phyloP scores from a whole-genome alignment of 1,140 invertebrate genomes.

The Aleiodes sp. region DNA sequence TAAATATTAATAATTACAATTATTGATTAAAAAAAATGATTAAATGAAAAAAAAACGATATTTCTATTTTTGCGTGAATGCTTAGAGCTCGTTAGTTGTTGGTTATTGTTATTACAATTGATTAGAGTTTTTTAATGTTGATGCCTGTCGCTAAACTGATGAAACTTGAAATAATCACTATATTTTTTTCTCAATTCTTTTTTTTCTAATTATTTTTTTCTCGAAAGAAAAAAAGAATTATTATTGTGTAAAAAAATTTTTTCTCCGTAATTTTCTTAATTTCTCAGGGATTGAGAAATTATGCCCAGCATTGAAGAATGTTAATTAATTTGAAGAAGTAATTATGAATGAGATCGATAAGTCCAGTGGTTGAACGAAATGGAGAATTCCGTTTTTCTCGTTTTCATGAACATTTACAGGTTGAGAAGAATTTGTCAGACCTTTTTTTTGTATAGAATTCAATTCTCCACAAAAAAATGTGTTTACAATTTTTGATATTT shows the following conservation, averaged over 20 bases:
- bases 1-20: constrained; percentile 43
- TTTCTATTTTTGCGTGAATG: constrained; percentile 64
- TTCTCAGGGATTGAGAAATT: not conserved
- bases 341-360: not conserved
- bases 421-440: no score
- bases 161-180: constrained; percentile 19
- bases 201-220: not conserved
- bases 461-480: no score
- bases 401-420: no score
- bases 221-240: no score
- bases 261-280: not conserved
- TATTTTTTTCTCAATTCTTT: not conserved
- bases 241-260: no score
- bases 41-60: constrained; percentile 42
- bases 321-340: not conserved
- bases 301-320: not conserved
- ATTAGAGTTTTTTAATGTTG: constrained; percentile 64
- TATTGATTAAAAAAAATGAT: constrained; percentile 44
- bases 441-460: no score
- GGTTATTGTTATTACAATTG: constrained; percentile 64
- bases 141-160: constrained; percentile 45
- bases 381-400: no score
- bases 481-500: no score
- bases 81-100: constrained; percentile 63
- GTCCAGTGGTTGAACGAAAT: no score